Base-by-base conservation (phyloP, 2,113 vertebrate species). In the Gnathonemus echidnorhynchus region DNA sequence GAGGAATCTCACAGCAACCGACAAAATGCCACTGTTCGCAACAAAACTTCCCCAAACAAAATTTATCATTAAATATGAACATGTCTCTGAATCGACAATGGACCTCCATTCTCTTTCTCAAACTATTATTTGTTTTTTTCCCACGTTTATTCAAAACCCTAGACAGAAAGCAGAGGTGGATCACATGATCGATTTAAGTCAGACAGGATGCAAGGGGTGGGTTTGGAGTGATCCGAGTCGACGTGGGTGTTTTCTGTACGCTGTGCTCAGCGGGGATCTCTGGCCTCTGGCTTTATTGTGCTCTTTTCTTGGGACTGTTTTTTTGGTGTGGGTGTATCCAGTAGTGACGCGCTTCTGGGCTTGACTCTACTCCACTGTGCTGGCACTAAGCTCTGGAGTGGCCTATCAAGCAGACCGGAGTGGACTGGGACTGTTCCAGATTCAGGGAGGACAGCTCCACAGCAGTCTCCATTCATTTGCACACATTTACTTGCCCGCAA, bases 201-300 rank as follows among this genome's bases (percentile, higher is more conserved):
- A 31, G 86, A 31, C 46, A 53, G 87, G 17, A 42, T 88, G 39
- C 87, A 88, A 8, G 87, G 46, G 27, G 46, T n/a, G 86, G 24
- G 24, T 31, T 15, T 52, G 86, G 39, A 50, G 86, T 3, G 24
- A 52, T n/a, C 35, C 8, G 35, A 39, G 7, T 39, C 50, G 3
- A 24, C 17, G 21, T 56, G 87, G 52, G n/a, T 3, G 50, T 39
- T 58, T 88, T 88, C 50, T 93, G 74, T 92, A 93, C 94, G 92
- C 92, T 92, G 90, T 92, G 89, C 92, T 95, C 92, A 95, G 94
- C 94, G 95, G 95, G 93, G 93, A 93, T 95, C 93, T 92, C 93
- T 94, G 94, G 93, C 95, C 97, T 96, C 94, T 92, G 95, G 92
- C 94, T 95, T 94, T 94, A 46, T 93, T 91, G 93, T 94, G 94